phyloP scores from a whole-genome alignment of 2,888 invertebrate genomes.

The Rhagonycha fulva region DNA sequence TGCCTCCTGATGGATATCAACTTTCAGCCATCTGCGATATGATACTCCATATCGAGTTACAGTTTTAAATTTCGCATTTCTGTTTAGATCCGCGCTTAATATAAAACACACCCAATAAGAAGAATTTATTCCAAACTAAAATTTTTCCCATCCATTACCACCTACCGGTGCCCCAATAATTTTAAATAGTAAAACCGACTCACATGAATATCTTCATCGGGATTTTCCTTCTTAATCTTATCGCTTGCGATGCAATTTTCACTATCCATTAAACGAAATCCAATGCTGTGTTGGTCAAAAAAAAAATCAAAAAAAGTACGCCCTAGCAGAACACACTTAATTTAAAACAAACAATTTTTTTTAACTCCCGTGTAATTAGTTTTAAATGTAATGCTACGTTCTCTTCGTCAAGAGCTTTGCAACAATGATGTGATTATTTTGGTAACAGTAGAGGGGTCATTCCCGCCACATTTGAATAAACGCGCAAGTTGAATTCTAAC shows the following conservation, averaged over 20 bases:
- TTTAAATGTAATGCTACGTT: constrained; percentile 25
- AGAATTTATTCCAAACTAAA: neutral
- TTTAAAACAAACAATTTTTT: neutral
- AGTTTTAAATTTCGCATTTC: constrained; percentile 27
- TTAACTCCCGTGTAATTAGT: neutral
- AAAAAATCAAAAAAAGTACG: neutral
- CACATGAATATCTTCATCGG: constrained; percentile 79
- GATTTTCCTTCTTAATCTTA: constrained; percentile 69
- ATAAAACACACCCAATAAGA: constrained; percentile 12
- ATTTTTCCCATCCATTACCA: neutral
- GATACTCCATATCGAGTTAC: constrained; percentile 47
- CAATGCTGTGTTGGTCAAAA: neutral
- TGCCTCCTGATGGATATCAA: constrained; percentile 52
- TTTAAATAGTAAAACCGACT: constrained; percentile 32
- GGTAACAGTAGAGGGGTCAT: constrained; percentile 49
- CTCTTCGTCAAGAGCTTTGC: constrained; percentile 41
- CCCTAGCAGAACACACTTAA: neutral
- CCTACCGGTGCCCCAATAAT: neutral
- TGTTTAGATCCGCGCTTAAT: constrained; percentile 46
- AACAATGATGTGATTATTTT: constrained; percentile 51
- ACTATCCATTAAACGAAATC: constrained; percentile 44
- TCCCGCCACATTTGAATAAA: constrained; percentile 50
- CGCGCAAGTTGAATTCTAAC: constrained; percentile 39
- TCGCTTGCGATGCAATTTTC: constrained; percentile 37
- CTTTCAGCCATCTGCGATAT: constrained; percentile 54